Percentiles rank a stretch among this genome's conserved stretches.
Evolutionary conservation across 2,797 vertebrate species (phyloP).

Genomic region (Pseudomugil gertrudae): DNA sequence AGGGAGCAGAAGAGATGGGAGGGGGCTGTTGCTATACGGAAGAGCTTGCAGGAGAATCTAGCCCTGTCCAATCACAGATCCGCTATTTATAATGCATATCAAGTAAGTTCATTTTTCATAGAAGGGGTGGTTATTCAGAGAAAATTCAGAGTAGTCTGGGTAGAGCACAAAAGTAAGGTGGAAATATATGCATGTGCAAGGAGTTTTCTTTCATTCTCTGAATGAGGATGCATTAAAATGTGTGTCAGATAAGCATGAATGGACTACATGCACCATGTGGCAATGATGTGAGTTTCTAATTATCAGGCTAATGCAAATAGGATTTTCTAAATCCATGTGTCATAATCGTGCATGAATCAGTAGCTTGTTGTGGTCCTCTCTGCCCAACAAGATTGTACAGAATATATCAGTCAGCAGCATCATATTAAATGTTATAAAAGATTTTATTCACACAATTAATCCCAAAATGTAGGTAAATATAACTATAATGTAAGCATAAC

Average conservation of each 20-base stretch:
- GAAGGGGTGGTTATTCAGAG: conserved; percentile 55
- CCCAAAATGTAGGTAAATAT: background rate
- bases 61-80: conserved; percentile 75
- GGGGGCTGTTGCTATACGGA: conserved; percentile 86
- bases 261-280: conserved; percentile 52
- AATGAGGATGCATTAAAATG: conserved; percentile 46
- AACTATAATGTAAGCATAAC: background rate
- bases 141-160: conserved; percentile 55
- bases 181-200: conserved; percentile 37
- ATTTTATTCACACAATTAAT: conserved; percentile 10
- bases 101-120: conserved; percentile 78
- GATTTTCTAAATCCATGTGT: conserved; percentile 72
- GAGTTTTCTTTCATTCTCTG: conserved; percentile 46
- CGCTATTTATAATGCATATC: conserved; percentile 83
- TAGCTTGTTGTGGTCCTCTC: conserved; percentile 18
- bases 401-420: conserved; percentile 13
- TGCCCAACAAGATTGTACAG: conserved; percentile 10
- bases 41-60: conserved; percentile 75
- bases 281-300: conserved; percentile 52
- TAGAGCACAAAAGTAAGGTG: conserved; percentile 40
- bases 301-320: conserved; percentile 66
- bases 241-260: conserved; percentile 65
- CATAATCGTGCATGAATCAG: conserved; percentile 39
- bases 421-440: conserved; percentile 4
- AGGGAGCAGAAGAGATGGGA: conserved; percentile 67